Evolutionary conservation across 2,888 invertebrate genomes (phyloP).

Genomic region (Ceraclea dissimilis): DNA sequence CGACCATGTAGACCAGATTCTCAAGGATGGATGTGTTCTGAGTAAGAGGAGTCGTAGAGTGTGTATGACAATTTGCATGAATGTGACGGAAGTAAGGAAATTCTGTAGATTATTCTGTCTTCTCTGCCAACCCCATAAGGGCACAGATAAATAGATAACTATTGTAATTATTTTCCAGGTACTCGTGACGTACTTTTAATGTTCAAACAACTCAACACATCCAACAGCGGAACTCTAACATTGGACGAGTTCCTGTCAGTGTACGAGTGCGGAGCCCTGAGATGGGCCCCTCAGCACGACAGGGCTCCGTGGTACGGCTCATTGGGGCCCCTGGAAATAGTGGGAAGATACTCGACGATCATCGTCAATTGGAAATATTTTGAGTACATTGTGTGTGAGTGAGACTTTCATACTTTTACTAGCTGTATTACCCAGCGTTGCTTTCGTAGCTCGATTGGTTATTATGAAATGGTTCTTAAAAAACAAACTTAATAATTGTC

Average conservation of each 20-base stretch:
- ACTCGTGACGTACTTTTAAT: conserved; percentile 68
- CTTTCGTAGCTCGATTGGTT: too few species aligned
- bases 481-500: neutral
- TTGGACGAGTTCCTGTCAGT: conserved; percentile 66
- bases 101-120: too few species aligned
- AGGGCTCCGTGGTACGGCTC: conserved; percentile 66
- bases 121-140: too few species aligned
- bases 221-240: conserved; percentile 57
- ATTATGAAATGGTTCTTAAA: too few species aligned
- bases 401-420: neutral
- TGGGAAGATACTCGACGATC: conserved; percentile 52
- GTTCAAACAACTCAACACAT: conserved; percentile 70
- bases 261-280: conserved; percentile 63
- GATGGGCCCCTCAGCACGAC: conserved; percentile 66
- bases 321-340: conserved; percentile 52
- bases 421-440: conserved; percentile 11
- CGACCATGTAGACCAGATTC: too few species aligned
- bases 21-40: too few species aligned
- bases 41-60: too few species aligned
- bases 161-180: conserved; percentile 41
- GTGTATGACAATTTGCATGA: too few species aligned
- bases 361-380: conserved; percentile 67
- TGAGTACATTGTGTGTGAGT: conserved; percentile 63
- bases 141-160: too few species aligned
- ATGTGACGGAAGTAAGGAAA: too few species aligned